Percentiles rank a stretch among this genome's conserved stretches.
These are phyloP conservation scores for Helobdella robusta DNA, from an alignment of 2,888 invertebrate species.

Conservation along the genomic window DNA sequence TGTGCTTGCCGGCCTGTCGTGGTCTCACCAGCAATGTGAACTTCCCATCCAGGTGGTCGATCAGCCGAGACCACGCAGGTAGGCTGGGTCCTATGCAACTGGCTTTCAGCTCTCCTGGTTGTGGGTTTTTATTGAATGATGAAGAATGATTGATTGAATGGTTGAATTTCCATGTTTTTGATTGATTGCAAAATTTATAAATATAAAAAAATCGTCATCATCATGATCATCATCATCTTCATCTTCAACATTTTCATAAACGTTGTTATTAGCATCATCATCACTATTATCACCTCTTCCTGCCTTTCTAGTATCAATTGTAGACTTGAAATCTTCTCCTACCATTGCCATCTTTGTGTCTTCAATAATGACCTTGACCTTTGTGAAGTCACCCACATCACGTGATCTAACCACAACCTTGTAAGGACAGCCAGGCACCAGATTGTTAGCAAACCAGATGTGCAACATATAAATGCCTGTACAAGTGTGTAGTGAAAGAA, in stretches of 20 bases:
- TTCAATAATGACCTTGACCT: slow-evolving; percentile 73
- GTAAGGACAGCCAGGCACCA: slow-evolving; percentile 68
- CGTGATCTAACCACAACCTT: slow-evolving; percentile 48
- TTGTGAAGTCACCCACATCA: slow-evolving; percentile 43
- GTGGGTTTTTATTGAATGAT: no score
- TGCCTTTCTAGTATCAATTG: slow-evolving; percentile 90
- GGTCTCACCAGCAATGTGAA: slow-evolving; percentile 83
- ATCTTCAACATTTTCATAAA: neutral
- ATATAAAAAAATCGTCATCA: neutral
- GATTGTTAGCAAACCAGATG: slow-evolving; percentile 80
- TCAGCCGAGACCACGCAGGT: slow-evolving; percentile 92
- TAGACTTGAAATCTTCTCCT: slow-evolving; percentile 85
- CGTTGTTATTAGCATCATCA: neutral
- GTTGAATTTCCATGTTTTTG: no score
- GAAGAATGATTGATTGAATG: no score
- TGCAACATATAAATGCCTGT: slow-evolving; percentile 63
- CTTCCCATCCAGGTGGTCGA: slow-evolving; percentile 93
- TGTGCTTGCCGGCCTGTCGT: slow-evolving; percentile 86
- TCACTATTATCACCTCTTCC: slow-evolving; percentile 55
- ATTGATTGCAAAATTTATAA: no score
- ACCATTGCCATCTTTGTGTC: slow-evolving; percentile 71
- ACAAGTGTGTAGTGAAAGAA: neutral
- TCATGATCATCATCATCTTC: neutral
- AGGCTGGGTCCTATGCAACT: slow-evolving; percentile 86
- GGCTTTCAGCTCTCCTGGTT: slow-evolving; percentile 76